Evolutionary conservation across 2,797 vertebrate genomes (phyloP).

Genomic region (Hybognathus amarus): DNA sequence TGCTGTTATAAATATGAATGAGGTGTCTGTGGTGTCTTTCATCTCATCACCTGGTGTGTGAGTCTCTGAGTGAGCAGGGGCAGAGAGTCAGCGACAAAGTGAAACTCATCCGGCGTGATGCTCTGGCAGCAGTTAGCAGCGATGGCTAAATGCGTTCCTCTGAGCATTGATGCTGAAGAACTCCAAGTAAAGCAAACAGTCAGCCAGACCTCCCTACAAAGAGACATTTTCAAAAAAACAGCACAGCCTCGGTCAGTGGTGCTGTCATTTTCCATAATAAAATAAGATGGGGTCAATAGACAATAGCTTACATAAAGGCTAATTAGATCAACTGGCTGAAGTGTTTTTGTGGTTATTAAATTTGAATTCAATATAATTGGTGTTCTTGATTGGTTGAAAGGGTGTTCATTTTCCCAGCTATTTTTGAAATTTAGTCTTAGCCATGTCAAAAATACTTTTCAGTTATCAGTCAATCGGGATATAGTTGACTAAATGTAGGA

Average conservation of each 20-base stretch:
- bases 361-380: not conserved
- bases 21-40: not conserved
- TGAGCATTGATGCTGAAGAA: conserved; percentile 99
- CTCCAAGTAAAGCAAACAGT: conserved; percentile 97
- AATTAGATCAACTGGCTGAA: not conserved
- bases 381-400: not conserved
- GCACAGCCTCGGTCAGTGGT: not conserved
- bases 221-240: conserved; percentile 1
- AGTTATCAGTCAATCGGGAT: not conserved
- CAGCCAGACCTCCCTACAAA: conserved; percentile 91
- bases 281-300: not conserved
- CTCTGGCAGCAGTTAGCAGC: conserved; percentile 99
- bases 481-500: not conserved
- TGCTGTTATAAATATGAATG: conserved; percentile 1
- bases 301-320: not conserved
- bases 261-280: not conserved
- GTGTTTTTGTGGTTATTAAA: not conserved
- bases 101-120: conserved; percentile 98
- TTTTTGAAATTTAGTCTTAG: not conserved
- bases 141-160: conserved; percentile 97
- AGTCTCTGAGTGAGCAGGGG: conserved; percentile 97
- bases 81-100: conserved; percentile 98
- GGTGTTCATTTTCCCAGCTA: not conserved
- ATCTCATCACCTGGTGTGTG: conserved; percentile 89
- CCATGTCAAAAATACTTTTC: not conserved